phyloP scores from a whole-genome alignment of 2,888 invertebrate species.

The Drosophila mimica region DNA sequence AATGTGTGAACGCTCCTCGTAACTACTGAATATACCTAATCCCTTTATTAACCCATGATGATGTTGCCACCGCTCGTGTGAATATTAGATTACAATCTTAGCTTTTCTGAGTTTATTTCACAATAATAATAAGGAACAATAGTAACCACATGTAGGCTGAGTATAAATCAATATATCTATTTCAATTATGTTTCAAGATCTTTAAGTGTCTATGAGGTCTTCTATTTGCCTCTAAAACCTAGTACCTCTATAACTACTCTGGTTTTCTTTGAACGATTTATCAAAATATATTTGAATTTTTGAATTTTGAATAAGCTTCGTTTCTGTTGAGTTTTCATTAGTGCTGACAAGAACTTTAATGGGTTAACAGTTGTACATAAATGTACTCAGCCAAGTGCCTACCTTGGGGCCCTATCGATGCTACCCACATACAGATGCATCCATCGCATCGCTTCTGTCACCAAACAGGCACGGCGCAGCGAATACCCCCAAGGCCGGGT shows the following conservation, averaged over 20 bases:
- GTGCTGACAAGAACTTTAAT: constrained; percentile 42
- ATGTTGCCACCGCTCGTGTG: not conserved
- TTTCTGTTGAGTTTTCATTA: constrained; percentile 16
- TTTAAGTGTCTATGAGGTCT: not conserved
- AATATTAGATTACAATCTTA: not conserved
- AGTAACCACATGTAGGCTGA: not conserved
- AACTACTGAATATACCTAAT: constrained; percentile 3
- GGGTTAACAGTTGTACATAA: constrained; percentile 43
- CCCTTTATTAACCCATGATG: constrained; percentile 33
- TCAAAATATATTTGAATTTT: constrained; percentile 14
- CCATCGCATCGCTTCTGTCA: constrained; percentile 65
- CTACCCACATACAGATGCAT: constrained; percentile 49
- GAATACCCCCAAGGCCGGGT: constrained; percentile 50
- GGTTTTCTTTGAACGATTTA: constrained; percentile 2
- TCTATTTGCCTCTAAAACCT: not conserved
- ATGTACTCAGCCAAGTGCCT: constrained; percentile 25
- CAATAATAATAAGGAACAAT: not conserved
- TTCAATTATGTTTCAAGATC: not conserved
- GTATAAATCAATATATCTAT: not conserved
- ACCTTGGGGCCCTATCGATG: constrained; percentile 5
- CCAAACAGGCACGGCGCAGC: constrained; percentile 45
- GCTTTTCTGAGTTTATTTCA: not conserved
- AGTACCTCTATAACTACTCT: not conserved
- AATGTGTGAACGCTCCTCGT: not conserved
- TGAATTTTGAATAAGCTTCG: not conserved